Conservation (phyloP, 2,888 invertebrate species). For the Dicroscelio sp. region DNA sequence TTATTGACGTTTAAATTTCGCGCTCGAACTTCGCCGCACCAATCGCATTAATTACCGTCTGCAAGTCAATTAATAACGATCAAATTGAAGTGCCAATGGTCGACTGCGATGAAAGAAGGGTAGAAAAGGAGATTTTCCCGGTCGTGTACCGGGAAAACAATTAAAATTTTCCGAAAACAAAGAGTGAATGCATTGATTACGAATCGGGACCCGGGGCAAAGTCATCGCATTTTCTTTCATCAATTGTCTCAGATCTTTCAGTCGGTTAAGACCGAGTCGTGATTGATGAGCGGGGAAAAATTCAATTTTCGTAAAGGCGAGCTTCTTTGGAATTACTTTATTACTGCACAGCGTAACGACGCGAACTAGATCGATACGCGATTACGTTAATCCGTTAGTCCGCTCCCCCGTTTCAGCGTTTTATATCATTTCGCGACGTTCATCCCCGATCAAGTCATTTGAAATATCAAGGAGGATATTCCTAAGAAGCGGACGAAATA, state of each 20-base stretch:
- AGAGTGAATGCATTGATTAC: conserved; percentile 37
- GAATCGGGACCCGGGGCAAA: conserved; percentile 13
- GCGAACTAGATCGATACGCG: conserved; percentile 79
- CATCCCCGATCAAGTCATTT: conserved; percentile 58
- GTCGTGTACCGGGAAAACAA: neutral
- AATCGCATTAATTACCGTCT: neutral
- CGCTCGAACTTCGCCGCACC: too few species aligned
- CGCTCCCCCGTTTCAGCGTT: conserved; percentile 56
- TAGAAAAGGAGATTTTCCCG: too few species aligned
- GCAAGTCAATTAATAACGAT: too few species aligned
- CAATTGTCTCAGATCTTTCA: conserved; percentile 74
- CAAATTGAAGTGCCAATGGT: too few species aligned
- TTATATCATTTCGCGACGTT: conserved; percentile 69
- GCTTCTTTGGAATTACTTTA: conserved; percentile 77
- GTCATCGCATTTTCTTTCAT: conserved; percentile 66
- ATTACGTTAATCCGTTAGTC: conserved; percentile 79
- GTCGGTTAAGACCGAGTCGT: conserved; percentile 59
- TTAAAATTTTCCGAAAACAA: neutral
- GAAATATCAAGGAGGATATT: conserved; percentile 65
- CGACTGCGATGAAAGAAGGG: neutral
- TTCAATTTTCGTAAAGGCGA: conserved; percentile 78
- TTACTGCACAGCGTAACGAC: conserved; percentile 79
- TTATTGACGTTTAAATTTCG: neutral
- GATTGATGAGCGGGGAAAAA: conserved; percentile 79
- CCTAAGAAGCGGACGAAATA: conserved; percentile 50